Evolutionary conservation across 37 sponge, comb jelly and placozoan species (phyloP).

Genomic region (Eunapius fragilis): DNA sequence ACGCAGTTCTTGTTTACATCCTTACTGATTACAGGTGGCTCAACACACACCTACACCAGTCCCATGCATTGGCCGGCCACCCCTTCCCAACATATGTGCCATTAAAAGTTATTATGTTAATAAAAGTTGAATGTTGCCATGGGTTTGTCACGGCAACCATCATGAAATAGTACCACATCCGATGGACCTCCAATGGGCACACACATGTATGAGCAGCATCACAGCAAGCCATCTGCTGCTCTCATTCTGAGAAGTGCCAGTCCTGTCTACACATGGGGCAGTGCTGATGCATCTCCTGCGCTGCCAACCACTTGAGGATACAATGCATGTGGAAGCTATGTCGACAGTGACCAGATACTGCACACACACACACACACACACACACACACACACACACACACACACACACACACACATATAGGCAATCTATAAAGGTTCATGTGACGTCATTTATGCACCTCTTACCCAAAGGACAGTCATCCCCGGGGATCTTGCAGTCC

Average conservation of each 20-base stretch:
- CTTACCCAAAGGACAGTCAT: conserved; percentile 90
- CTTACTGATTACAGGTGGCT: too few relatives aligned
- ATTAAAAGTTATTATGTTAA: too few relatives aligned
- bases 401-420: conserved; percentile 7
- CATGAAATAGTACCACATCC: too few relatives aligned
- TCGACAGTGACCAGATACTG: conserved; percentile 84
- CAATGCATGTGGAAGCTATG: conserved; percentile 98
- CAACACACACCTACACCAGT: too few relatives aligned
- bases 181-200: background rate
- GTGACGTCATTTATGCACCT: conserved; percentile 3
- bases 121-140: too few relatives aligned
- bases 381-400: conserved; percentile 7
- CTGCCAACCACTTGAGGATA: conserved; percentile 93
- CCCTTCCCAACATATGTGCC: too few relatives aligned
- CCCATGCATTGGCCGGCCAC: too few relatives aligned
- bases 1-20: too few relatives aligned
- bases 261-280: conserved; percentile 98
- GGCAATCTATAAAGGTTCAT: background rate
- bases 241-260: conserved; percentile 77
- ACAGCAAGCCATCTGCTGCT: background rate
- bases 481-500: conserved; percentile 91
- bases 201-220: background rate
- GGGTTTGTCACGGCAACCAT: too few relatives aligned
- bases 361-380: conserved; percentile 26
- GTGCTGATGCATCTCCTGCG: conserved; percentile 83